These are phyloP conservation scores for Colletes latitarsis DNA, from an alignment of 1,140 invertebrate species.

Conservation along the genomic window DNA sequence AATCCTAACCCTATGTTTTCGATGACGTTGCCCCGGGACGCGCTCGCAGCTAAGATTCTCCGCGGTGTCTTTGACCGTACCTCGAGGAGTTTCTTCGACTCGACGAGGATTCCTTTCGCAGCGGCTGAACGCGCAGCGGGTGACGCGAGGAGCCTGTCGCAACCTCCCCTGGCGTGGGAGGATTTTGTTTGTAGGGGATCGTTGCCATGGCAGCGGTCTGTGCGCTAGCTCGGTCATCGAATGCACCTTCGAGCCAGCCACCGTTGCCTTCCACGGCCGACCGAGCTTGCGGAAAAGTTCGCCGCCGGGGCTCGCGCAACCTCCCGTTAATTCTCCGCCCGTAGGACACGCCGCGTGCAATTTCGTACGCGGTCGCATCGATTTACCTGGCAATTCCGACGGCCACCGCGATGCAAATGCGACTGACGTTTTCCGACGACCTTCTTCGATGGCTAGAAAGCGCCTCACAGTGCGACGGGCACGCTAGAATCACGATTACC, in stretches of 20 bases:
- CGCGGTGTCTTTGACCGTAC: background rate
- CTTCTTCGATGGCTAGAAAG: no score
- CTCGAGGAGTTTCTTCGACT: slow-evolving; percentile 48
- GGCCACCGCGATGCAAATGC: slow-evolving; percentile 3
- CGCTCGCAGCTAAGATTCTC: slow-evolving; percentile 19
- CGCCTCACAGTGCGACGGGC: no score
- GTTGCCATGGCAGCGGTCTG: slow-evolving; percentile 64
- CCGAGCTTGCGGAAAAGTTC: slow-evolving; percentile 51
- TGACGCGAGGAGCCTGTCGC: slow-evolving; percentile 45
- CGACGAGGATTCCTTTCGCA: slow-evolving; percentile 44
- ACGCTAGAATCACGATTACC: no score
- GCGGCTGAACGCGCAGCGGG: slow-evolving; percentile 57
- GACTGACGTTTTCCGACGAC: background rate
- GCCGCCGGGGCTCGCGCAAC: slow-evolving; percentile 45
- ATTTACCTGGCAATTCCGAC: slow-evolving; percentile 40
- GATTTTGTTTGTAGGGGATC: slow-evolving; percentile 68
- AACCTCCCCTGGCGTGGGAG: slow-evolving; percentile 44
- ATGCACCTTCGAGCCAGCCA: slow-evolving; percentile 55
- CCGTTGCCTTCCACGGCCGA: slow-evolving; percentile 27
- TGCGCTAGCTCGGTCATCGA: slow-evolving; percentile 51
- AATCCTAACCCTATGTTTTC: background rate
- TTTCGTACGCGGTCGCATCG: slow-evolving; percentile 12
- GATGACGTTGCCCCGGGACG: slow-evolving; percentile 12
- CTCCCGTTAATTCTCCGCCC: slow-evolving; percentile 10
- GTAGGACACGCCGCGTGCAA: slow-evolving; percentile 11